These are phyloP conservation scores for Cirrhinus mrigala DNA, from an alignment of 2,797 vertebrate genomes.

Conservation along the genomic window DNA sequence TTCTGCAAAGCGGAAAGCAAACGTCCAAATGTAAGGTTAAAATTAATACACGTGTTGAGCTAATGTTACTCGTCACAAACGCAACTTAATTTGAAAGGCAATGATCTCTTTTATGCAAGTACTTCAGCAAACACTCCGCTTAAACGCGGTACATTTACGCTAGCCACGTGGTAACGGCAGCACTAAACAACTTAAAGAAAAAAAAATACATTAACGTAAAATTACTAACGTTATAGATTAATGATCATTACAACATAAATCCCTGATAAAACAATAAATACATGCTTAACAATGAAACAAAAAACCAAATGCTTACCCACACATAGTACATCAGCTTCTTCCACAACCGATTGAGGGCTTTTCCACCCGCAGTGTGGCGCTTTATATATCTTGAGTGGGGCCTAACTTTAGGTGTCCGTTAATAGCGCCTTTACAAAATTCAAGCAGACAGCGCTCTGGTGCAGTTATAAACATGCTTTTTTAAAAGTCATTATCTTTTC, in stretches of 20 bases:
- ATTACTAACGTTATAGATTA: background rate
- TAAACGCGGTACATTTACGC: too few relatives aligned
- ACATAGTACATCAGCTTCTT: accelerated
- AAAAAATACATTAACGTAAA: background rate
- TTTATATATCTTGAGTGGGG: constrained; percentile 25
- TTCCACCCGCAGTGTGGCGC: accelerated
- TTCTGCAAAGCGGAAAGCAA: background rate
- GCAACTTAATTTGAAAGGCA: accelerated
- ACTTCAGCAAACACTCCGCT: too few relatives aligned
- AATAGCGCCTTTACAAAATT: constrained; percentile 27
- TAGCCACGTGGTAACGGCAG: background rate
- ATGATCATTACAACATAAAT: background rate
- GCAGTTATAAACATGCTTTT: too few relatives aligned
- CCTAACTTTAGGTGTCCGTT: constrained; percentile 33
- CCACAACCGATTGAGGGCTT: background rate
- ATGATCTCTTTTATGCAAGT: background rate
- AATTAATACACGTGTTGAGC: too few relatives aligned
- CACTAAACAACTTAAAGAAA: too few relatives aligned
- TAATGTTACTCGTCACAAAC: background rate
- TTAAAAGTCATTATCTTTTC: background rate
- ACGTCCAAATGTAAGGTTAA: background rate
- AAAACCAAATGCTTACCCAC: background rate
- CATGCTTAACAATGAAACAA: accelerated
- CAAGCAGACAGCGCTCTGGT: background rate
- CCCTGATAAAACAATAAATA: background rate